Evolutionary conservation across 1,140 invertebrate genomes (phyloP).

Genomic region (Drosophila navojoa): DNA sequence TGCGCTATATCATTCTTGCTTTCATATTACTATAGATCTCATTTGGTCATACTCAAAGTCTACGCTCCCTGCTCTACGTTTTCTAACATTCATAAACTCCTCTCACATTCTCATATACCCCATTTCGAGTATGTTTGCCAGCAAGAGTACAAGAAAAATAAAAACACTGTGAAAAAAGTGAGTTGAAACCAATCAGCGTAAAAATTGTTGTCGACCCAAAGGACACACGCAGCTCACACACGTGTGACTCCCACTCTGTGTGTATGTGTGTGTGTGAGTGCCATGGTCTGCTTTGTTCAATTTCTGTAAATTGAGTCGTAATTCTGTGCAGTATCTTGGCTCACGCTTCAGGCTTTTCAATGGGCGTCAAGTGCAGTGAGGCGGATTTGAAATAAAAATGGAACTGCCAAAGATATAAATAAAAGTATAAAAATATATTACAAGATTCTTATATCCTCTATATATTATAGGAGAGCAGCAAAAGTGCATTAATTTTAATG

Average conservation of each 20-base stretch:
- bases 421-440: neutral
- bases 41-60: too few relatives aligned
- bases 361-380: constrained; percentile 10
- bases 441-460: too few relatives aligned
- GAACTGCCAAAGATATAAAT: neutral
- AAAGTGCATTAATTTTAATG: neutral
- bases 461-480: too few relatives aligned
- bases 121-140: too few relatives aligned
- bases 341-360: constrained; percentile 32
- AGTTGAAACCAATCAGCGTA: constrained; percentile 78
- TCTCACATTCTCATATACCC: neutral
- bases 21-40: too few relatives aligned
- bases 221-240: constrained; percentile 20
- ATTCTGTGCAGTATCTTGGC: constrained; percentile 31
- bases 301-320: constrained; percentile 66
- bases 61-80: too few relatives aligned
- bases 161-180: constrained; percentile 53
- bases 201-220: constrained; percentile 64
- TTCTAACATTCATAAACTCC: too few relatives aligned
- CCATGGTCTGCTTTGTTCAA: constrained; percentile 33
- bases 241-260: neutral
- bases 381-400: too few relatives aligned
- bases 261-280: constrained; percentile 25
- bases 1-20: too few relatives aligned
- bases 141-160: constrained; percentile 35